A percentile compares a stretch with the other conserved stretches of the same genome.
Evolutionary conservation across 2,797 vertebrate species (phyloP).

Genomic region (Nyctalus aviator): DNA sequence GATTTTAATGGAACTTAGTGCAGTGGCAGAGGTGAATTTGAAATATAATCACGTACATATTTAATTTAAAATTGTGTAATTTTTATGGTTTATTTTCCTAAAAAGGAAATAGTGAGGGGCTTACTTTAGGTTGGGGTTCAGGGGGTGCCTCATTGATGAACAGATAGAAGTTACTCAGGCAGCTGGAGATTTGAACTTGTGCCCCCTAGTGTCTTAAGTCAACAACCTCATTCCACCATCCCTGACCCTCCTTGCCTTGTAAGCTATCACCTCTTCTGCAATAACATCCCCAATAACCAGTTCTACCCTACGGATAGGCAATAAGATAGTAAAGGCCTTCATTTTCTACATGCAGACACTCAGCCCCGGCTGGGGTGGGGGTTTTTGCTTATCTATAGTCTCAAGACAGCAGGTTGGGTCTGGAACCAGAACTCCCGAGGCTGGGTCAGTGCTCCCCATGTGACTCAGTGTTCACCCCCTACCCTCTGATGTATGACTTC

Average conservation of each 20-base stretch:
- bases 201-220: background rate
- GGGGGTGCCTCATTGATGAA: background rate
- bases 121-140: background rate
- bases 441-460: background rate
- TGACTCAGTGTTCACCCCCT: background rate
- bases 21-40: background rate
- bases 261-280: background rate
- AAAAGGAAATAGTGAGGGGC: background rate
- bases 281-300: background rate
- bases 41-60: background rate
- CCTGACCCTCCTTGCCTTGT: background rate
- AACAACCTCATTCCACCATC: background rate
- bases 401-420: background rate
- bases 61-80: background rate
- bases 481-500: background rate
- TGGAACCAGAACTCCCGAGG: background rate
- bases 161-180: background rate
- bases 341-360: background rate
- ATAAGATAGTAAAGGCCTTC: background rate
- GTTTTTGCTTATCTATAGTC: background rate
- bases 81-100: background rate
- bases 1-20: background rate
- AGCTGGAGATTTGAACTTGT: background rate
- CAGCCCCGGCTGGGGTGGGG: rapidly evolving
- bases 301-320: background rate